phyloP scores from a whole-genome alignment of 2,113 vertebrate species.

The Oxyruncus cristatus region DNA sequence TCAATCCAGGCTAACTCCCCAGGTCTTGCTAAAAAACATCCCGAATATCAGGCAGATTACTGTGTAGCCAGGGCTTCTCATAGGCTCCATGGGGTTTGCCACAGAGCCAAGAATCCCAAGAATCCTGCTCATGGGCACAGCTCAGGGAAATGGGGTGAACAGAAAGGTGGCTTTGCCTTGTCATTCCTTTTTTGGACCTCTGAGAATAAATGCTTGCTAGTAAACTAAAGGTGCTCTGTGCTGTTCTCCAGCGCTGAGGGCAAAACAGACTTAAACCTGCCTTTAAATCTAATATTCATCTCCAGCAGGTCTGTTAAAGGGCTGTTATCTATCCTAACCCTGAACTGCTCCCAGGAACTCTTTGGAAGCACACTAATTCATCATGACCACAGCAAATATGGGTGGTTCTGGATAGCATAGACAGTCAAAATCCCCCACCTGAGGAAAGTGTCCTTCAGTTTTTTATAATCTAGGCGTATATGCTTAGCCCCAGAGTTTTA shows the following conservation, averaged over 20 bases:
- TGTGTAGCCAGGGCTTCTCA: not conserved
- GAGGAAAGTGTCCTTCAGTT: not conserved
- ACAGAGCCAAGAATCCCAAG: not conserved
- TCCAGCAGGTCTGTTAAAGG: not conserved
- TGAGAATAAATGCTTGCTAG: not conserved
- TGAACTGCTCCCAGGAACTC: not conserved
- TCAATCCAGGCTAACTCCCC: not conserved
- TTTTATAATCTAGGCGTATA: not conserved
- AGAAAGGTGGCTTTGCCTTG: not conserved
- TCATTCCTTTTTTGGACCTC: not conserved
- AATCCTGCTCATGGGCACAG: accelerated
- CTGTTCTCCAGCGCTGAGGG: accelerated
- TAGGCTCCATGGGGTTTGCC: not conserved
- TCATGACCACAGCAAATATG: not conserved
- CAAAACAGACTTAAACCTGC: not conserved
- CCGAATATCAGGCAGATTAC: not conserved
- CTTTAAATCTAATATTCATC: not conserved
- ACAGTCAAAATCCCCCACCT: not conserved
- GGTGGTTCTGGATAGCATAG: not conserved
- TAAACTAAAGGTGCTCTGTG: not conserved
- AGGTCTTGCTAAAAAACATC: not conserved
- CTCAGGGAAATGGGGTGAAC: not conserved
- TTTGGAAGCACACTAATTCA: not conserved
- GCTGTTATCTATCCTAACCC: not conserved
- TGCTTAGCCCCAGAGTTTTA: not conserved